Conservation (phyloP, 2,888 invertebrate species). For the Syrista parreyssii region DNA sequence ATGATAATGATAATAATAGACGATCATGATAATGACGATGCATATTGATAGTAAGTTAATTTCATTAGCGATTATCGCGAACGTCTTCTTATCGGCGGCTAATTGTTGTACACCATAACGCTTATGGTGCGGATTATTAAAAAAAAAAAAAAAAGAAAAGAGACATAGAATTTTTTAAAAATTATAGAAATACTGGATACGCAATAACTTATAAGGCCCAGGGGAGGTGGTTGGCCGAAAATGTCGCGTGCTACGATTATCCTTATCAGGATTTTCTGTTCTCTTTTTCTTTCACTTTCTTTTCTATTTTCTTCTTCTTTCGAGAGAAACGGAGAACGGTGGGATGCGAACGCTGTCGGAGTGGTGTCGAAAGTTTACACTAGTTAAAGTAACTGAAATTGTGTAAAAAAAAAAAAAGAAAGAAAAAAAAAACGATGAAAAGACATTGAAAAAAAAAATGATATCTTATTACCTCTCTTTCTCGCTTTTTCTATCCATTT, state of each 20-base stretch:
- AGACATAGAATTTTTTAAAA: too few species aligned
- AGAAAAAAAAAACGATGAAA: constrained; percentile 7
- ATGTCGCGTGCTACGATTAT: too few species aligned
- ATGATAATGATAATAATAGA: too few species aligned
- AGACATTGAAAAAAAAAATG: constrained; percentile 14
- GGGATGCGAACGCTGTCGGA: constrained; percentile 1
- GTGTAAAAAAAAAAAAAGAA: constrained; percentile 12
- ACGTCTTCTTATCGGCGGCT: not conserved
- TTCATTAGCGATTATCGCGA: not conserved
- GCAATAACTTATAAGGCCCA: too few species aligned
- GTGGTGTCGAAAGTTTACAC: constrained; percentile 18
- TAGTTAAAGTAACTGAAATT: constrained; percentile 25
- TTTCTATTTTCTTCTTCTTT: not conserved
- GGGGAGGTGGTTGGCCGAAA: too few species aligned
- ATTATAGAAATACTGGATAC: too few species aligned
- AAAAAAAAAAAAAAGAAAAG: too few species aligned
- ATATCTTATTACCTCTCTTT: constrained; percentile 25
- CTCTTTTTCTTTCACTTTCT: too few species aligned
- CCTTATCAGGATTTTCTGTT: too few species aligned
- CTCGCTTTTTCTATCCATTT: constrained; percentile 27
- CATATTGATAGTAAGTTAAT: too few species aligned
- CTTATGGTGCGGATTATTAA: not conserved
- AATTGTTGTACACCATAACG: not conserved
- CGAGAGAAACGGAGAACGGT: not conserved
- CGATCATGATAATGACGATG: too few species aligned